These are phyloP conservation scores for Dasysyrphus albostriatus DNA, from an alignment of 2,888 invertebrate genomes.

Conservation along the genomic window DNA sequence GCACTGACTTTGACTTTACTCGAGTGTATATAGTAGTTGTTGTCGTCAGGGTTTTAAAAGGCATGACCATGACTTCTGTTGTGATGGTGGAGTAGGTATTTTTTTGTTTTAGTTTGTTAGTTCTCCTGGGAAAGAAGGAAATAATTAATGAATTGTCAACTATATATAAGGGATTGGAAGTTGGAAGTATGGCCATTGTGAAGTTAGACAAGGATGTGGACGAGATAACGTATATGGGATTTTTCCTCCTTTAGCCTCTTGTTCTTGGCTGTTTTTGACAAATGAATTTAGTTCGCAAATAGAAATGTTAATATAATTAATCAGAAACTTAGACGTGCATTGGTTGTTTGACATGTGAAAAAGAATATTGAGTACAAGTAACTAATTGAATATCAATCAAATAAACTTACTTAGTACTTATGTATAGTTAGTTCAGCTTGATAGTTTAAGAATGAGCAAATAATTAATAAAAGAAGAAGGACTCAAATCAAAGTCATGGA, in stretches of 20 bases:
- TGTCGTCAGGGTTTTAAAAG: slow-evolving; percentile 4
- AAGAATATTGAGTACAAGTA: slow-evolving; percentile 10
- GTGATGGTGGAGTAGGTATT: neutral
- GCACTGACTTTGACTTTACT: slow-evolving; percentile 40
- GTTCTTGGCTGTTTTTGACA: slow-evolving; percentile 14
- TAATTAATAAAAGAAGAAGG: neutral
- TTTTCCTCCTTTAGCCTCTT: neutral
- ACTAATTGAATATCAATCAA: slow-evolving; percentile 34
- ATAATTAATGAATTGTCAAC: slow-evolving; percentile 45
- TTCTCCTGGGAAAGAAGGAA: slow-evolving; percentile 1
- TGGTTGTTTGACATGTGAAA: slow-evolving; percentile 20
- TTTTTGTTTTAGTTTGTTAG: neutral
- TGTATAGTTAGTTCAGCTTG: neutral
- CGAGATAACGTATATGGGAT: neutral
- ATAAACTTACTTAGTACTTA: neutral
- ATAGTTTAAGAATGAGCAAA: neutral
- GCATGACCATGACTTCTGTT: slow-evolving; percentile 37
- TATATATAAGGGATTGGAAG: slow-evolving; percentile 11
- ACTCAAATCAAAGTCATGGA: too few species aligned
- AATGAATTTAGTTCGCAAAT: slow-evolving; percentile 25
- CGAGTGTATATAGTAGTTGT: neutral
- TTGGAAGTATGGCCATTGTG: slow-evolving; percentile 21
- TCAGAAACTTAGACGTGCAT: slow-evolving; percentile 23
- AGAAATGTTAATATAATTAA: slow-evolving; percentile 31
- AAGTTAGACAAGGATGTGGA: slow-evolving; percentile 25